These are phyloP conservation scores for Andrena camellia DNA, from an alignment of 2,888 invertebrate genomes.

Conservation along the genomic window DNA sequence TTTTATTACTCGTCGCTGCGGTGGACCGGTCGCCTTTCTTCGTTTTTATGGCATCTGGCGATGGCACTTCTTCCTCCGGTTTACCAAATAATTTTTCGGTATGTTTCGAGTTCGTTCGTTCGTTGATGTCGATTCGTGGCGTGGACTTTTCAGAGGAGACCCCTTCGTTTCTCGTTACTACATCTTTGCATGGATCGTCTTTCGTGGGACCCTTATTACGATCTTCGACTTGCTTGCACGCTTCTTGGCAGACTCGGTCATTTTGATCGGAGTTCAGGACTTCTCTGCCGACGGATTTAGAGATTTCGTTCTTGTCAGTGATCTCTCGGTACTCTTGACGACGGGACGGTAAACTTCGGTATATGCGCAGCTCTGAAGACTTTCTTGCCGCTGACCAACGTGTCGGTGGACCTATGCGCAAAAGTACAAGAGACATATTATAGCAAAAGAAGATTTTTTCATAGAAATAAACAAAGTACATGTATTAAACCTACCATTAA, in stretches of 20 bases:
- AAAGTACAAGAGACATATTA: neutral
- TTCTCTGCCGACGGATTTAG: constrained; percentile 30
- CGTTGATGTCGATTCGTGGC: constrained; percentile 53
- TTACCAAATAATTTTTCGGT: constrained; percentile 46
- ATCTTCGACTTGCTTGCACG: constrained; percentile 27
- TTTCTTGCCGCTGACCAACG: constrained; percentile 86
- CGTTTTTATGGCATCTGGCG: constrained; percentile 53
- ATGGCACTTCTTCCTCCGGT: constrained; percentile 62
- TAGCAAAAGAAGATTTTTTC: too few relatives aligned
- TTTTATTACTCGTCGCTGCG: constrained; percentile 39
- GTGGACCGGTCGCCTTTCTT: constrained; percentile 65
- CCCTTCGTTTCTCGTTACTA: constrained; percentile 36
- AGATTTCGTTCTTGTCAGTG: constrained; percentile 16
- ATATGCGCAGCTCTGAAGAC: constrained; percentile 87
- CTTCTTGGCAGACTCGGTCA: constrained; percentile 5
- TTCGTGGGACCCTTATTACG: constrained; percentile 35
- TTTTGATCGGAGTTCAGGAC: constrained; percentile 32
- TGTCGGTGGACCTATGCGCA: constrained; percentile 86
- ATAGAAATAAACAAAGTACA: too few relatives aligned
- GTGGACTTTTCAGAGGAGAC: constrained; percentile 43
- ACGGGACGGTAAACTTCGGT: constrained; percentile 87
- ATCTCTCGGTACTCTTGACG: constrained; percentile 85
- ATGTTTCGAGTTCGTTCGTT: constrained; percentile 66
- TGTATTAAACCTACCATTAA: constrained; percentile 87
- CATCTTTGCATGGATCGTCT: constrained; percentile 22